Evolutionary conservation across 2,797 vertebrate genomes (phyloP), one percentile per base, ranked within the genome.

Genomic region (Ptychadena robeensis): DNA sequence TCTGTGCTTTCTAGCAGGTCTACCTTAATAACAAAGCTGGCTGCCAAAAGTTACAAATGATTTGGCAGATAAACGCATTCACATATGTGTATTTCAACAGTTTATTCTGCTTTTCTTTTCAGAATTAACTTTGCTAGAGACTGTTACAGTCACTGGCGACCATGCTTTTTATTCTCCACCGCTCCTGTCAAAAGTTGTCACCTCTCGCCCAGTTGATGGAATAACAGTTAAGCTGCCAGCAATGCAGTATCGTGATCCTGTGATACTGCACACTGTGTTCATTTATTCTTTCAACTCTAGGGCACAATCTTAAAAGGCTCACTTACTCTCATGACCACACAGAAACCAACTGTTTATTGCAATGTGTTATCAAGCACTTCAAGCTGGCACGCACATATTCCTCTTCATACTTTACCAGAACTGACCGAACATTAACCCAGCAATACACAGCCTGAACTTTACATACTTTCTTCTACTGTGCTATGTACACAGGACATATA

Each of bases 101-200:
- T 48, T 14, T 22, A 53, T 53, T 53, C 10, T 22, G 5, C 44
- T 53, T 38, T 74, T 35, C 28, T 3, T 35, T 67, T 18, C 65
- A 67, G 31, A 67, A 48, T 67, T n/a, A 78, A 78, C 30, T 68
- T 78, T 64, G 75, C 75, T 28, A 14, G 28, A 73, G 18, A 44
- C 18, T 57, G 11, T 53, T 59, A 65, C 11, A 65, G 30, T 32
- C 15, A 48, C 65, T 32, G 11, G 68, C 73, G 31, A 34, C 25
- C 32, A 59, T 28, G 15, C 66, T 81, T 44, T 81, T 73, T 14
- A 57, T 27, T 38, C 71, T 74, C 63, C 71, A 81, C 9, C 8
- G 25, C 70, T 59, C 63, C 63, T 73, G 80, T 81, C 80, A 74
- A 2, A 73, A 81, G 59, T n/a, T 72, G 12, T 81, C 70, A 73